Conservation (phyloP, 1,140 invertebrate genomes). For the Agrilus planipennis region DNA sequence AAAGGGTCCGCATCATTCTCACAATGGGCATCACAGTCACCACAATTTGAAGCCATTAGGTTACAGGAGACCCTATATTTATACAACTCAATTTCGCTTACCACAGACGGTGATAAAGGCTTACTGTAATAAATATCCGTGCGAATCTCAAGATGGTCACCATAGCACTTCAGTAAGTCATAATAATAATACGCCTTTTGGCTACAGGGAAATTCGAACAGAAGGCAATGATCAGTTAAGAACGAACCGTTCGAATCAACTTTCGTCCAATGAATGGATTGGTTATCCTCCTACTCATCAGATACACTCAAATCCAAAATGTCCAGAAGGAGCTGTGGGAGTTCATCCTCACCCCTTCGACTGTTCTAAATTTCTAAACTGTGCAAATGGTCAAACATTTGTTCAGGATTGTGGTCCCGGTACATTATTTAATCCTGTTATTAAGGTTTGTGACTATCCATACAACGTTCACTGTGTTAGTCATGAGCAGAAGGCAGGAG, state of each 20-base stretch:
- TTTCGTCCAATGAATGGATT: too few species aligned
- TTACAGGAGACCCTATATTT: too few species aligned
- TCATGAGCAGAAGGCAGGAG: neutral
- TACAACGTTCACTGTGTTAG: constrained; percentile 39
- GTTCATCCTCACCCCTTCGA: constrained; percentile 47
- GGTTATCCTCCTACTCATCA: too few species aligned
- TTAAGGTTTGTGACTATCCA: constrained; percentile 48
- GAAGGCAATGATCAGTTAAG: neutral
- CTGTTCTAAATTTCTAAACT: constrained; percentile 55
- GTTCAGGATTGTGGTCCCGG: constrained; percentile 53
- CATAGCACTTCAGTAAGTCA: too few species aligned
- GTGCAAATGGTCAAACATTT: constrained; percentile 43
- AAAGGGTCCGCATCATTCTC: too few species aligned
- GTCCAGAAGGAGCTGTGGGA: constrained; percentile 38
- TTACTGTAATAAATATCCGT: too few species aligned
- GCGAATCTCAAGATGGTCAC: too few species aligned
- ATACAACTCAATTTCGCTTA: too few species aligned
- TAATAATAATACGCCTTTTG: too few species aligned
- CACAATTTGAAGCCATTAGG: too few species aligned
- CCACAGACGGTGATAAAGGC: too few species aligned
- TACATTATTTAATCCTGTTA: constrained; percentile 49
- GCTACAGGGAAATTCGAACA: neutral
- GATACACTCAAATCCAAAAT: constrained; percentile 29
- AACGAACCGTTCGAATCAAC: neutral
- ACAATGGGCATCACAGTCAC: too few species aligned